Base-by-base conservation (phyloP, 2,888 invertebrate genomes). In the Amblyjoppa proteus region DNA sequence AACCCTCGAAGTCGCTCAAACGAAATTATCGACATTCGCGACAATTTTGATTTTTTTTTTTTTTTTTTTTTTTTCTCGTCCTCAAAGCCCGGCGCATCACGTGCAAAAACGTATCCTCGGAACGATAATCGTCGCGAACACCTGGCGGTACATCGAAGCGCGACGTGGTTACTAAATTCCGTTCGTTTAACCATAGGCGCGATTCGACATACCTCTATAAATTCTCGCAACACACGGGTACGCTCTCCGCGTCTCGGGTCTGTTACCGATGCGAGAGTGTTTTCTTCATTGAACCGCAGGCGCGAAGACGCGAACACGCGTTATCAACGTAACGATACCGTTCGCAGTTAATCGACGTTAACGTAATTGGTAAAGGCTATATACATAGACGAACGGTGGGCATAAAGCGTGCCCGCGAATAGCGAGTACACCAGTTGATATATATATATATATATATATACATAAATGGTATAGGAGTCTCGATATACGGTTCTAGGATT, bases 311-410 rank as follows among this genome's bases (percentile, higher is more conserved):
- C 69, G 34, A 69, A 83, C 83, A 53, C 61, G 31, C 51, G 61
- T 83, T 83, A 83, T 79, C 83, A 45, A 79, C 53, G 70, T 70
- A 69, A 83, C 83, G 83, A 83, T 70, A 70, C 53, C 70, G 70
- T 75, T 83, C 49, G 79, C 79, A 70, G 83, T 83, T 80, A 79
- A 83, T 83, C 83, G 79, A 83, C 69, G 79, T 80, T 80, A 58
- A 56, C 53, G 75, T 56, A 80, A 79, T 83, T 70, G 75, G 70
- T 49, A 71, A 28, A 56, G n/a, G 34, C 38, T 28, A n/a, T 38
- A 31, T 64, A 49, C 68, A 51, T n/a, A 13, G 16, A 51, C 16
- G n/a, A 41, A 20, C 9, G 49, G 25, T 6, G 31, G 20, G 13
- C 25, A 11, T 28, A 41, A 34, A 75, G 41, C 13, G 20, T 69